Evolutionary conservation across 92 coral and sea anemone species (phyloP).

Genomic region (Nematostella vectensis): DNA sequence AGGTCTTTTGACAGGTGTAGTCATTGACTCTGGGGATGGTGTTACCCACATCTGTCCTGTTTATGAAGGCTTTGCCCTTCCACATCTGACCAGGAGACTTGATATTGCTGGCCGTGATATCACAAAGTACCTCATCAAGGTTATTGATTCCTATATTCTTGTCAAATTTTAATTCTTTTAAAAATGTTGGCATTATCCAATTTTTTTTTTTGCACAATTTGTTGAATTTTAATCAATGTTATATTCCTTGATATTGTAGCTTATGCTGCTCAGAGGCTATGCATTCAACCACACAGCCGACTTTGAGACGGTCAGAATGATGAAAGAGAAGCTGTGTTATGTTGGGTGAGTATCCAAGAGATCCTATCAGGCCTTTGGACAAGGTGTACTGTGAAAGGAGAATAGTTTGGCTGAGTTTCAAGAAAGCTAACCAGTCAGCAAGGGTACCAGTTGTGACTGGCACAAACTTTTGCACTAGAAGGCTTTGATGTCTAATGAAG

Average conservation of each 20-base stretch:
- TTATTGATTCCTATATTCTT: slow-evolving; percentile 7
- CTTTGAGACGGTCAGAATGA: slow-evolving; percentile 98
- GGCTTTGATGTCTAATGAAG: too few species aligned
- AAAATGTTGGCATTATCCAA: background rate
- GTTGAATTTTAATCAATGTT: too few species aligned
- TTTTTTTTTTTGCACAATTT: too few species aligned
- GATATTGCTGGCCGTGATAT: slow-evolving; percentile 97
- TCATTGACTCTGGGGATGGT: slow-evolving; percentile 97
- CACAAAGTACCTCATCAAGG: slow-evolving; percentile 90
- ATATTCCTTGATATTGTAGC: slow-evolving; percentile 46
- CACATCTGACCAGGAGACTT: slow-evolving; percentile 87
- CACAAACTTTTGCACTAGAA: too few species aligned
- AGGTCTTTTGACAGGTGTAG: slow-evolving; percentile 98
- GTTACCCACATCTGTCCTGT: slow-evolving; percentile 98
- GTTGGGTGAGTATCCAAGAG: slow-evolving; percentile 66
- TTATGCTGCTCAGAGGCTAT: slow-evolving; percentile 88
- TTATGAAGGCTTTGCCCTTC: slow-evolving; percentile 95
- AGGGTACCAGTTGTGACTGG: too few species aligned
- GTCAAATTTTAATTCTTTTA: too few species aligned
- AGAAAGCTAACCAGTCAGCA: too few species aligned
- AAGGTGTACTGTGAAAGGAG: background rate
- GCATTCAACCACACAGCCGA: slow-evolving; percentile 99
- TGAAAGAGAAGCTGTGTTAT: slow-evolving; percentile 96
- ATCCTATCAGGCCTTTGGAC: too few species aligned
- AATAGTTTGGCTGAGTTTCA: background rate